Evolutionary conservation across 2,888 invertebrate species (phyloP).

Genomic region (Latrodectus elegans): DNA sequence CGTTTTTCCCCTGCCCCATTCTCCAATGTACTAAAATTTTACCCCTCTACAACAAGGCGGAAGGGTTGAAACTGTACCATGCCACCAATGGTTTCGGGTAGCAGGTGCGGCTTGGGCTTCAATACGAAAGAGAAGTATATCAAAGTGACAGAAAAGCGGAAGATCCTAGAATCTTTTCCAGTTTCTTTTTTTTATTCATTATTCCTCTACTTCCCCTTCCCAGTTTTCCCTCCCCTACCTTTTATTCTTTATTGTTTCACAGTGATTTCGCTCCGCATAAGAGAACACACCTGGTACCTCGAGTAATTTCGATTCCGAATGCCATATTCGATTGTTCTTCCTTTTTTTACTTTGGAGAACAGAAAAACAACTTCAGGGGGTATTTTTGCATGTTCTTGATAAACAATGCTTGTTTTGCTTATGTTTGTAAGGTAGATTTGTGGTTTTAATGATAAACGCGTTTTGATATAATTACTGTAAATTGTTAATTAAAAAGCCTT

Average conservation of each 20-base stretch:
- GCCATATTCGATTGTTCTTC: conserved; percentile 61
- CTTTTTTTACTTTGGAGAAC: background rate
- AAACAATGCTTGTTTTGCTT: too few relatives aligned
- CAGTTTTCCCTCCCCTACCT: conserved; percentile 9
- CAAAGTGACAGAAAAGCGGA: conserved; percentile 56
- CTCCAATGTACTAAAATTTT: background rate
- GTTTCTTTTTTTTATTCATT: conserved; percentile 7
- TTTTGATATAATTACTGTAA: too few relatives aligned
- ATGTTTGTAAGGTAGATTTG: too few relatives aligned
- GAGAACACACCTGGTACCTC: conserved; percentile 60
- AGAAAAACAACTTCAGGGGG: too few relatives aligned
- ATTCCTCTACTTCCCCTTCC: background rate
- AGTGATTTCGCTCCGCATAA: conserved; percentile 46
- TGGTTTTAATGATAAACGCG: too few relatives aligned
- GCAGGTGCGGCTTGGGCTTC: conserved; percentile 49
- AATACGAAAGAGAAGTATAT: conserved; percentile 60
- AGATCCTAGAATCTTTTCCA: conserved; percentile 29
- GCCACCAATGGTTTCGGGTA: conserved; percentile 20
- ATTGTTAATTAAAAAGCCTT: too few relatives aligned
- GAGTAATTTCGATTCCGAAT: conserved; percentile 46
- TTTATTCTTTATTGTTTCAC: conserved; percentile 44
- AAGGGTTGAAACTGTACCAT: conserved; percentile 21
- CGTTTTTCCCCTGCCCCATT: background rate
- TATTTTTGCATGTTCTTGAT: too few relatives aligned
- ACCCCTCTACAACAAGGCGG: background rate